Percentiles rank a stretch among this genome's conserved stretches.
These are phyloP conservation scores for Steinernema feltiae DNA, from an alignment of 1,140 invertebrate species.

Conservation along the genomic window DNA sequence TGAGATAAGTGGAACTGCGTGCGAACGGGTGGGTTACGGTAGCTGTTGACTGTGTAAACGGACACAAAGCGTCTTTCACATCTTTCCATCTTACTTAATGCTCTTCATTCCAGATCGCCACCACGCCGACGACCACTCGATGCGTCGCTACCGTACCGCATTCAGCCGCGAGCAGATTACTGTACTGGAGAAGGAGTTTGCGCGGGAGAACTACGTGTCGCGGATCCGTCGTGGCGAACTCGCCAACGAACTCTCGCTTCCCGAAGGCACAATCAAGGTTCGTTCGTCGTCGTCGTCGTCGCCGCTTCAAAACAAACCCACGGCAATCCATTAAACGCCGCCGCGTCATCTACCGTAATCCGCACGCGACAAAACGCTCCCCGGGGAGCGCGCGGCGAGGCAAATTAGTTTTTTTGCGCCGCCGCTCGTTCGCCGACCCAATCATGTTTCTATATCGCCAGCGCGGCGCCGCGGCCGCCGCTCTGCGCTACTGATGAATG, in stretches of 20 bases:
- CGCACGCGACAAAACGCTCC: slow-evolving; percentile 12
- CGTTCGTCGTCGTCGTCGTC: slow-evolving; percentile 8
- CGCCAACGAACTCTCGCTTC: slow-evolving; percentile 82
- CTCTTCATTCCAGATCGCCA: background rate
- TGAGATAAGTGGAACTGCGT: too few relatives aligned
- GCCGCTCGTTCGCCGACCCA: background rate
- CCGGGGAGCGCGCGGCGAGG: background rate
- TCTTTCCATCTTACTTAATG: background rate
- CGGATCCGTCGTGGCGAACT: slow-evolving; percentile 85
- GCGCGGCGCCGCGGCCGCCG: background rate
- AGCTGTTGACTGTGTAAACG: background rate
- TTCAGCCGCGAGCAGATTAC: slow-evolving; percentile 90
- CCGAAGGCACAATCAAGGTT: slow-evolving; percentile 97
- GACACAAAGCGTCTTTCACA: background rate
- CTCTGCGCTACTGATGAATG: slow-evolving; percentile 5
- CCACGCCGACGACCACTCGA: slow-evolving; percentile 53
- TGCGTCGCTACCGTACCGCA: slow-evolving; percentile 87
- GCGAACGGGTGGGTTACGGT: too few relatives aligned
- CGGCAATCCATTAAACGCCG: background rate
- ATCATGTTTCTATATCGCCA: slow-evolving; percentile 15
- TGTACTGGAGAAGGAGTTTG: slow-evolving; percentile 91
- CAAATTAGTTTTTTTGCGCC: slow-evolving; percentile 14
- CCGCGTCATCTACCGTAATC: background rate
- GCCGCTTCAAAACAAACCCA: background rate
- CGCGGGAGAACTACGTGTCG: slow-evolving; percentile 94